These are phyloP conservation scores for Ashinkailepas kermadecensis DNA, from an alignment of 2,888 invertebrate genomes.

Conservation along the genomic window DNA sequence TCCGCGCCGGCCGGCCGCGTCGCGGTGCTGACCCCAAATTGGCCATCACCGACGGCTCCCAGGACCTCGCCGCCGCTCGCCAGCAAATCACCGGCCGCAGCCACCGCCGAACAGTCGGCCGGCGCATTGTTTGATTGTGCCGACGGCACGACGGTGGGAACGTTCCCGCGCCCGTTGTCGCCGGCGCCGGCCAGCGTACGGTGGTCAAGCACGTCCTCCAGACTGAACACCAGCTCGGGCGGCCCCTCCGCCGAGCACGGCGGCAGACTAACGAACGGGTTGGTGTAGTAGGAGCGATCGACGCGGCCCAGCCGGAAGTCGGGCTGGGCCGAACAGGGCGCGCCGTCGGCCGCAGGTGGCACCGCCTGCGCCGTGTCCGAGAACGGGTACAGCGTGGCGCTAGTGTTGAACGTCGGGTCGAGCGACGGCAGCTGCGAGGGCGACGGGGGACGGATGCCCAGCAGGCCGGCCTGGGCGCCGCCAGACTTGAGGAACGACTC, in stretches of 20 bases:
- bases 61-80: neutral
- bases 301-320: constrained; percentile 3
- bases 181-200: neutral
- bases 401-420: constrained; percentile 13
- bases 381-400: constrained; percentile 20
- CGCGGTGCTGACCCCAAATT: neutral
- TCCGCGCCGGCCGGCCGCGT: neutral
- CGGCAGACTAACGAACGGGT: neutral
- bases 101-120: neutral
- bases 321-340: neutral
- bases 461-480: neutral
- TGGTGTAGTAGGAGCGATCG: neutral
- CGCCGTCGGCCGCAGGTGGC: neutral
- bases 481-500: neutral
- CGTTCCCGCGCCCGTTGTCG: neutral
- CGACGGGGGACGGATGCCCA: neutral
- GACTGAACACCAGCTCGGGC: constrained; percentile 12
- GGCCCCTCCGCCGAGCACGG: neutral
- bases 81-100: neutral
- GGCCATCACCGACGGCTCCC: neutral
- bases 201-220: neutral
- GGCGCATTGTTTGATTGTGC: no score
- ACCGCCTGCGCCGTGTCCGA: neutral
- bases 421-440: constrained; percentile 8
- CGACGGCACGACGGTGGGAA: neutral